A percentile compares a stretch with the other conserved stretches of the same genome.
Conservation (phyloP, 2,113 vertebrate genomes). For the Pterophyllum scalare region DNA sequence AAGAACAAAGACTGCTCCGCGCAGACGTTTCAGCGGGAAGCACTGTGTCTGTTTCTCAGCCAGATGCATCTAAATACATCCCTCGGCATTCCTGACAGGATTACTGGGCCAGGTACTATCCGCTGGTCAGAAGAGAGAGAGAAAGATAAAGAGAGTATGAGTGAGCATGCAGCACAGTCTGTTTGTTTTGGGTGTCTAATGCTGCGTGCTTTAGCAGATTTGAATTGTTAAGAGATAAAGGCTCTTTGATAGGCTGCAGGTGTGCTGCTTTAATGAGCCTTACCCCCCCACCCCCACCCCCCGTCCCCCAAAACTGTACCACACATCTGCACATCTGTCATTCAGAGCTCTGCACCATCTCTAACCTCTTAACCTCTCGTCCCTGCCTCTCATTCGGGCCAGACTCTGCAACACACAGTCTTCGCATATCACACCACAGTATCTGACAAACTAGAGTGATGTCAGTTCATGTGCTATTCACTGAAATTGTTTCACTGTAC, state of each 20-base stretch:
- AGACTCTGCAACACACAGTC: neutral
- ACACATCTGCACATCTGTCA: conserved; percentile 68
- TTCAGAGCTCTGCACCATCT: conserved; percentile 48
- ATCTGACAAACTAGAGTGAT: conserved; percentile 3
- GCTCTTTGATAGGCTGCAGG: conserved; percentile 81
- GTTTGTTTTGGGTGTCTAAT: conserved; percentile 59
- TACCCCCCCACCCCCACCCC: neutral
- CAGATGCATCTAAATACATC: conserved; percentile 65
- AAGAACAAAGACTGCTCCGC: conserved; percentile 4
- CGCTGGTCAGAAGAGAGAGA: conserved; percentile 25
- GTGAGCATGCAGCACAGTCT: conserved; percentile 40
- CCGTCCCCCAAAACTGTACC: conserved; percentile 31
- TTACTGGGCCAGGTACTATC: conserved; percentile 64
- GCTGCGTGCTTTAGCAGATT: conserved; percentile 76
- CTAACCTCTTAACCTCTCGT: conserved; percentile 1
- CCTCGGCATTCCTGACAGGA: conserved; percentile 62
- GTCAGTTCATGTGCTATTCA: conserved; percentile 33
- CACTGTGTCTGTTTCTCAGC: conserved; percentile 41
- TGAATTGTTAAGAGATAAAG: conserved; percentile 78
- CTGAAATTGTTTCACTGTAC: conserved; percentile 36
- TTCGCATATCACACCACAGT: neutral
- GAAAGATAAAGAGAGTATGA: conserved; percentile 21
- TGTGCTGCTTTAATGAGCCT: conserved; percentile 78
- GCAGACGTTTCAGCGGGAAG: conserved; percentile 57
- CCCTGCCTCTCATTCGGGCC: conserved; percentile 43